Evolutionary conservation across 2,797 vertebrate genomes (phyloP), one percentile per base, ranked within the genome.

Genomic region (Sebastes umbrosus): DNA sequence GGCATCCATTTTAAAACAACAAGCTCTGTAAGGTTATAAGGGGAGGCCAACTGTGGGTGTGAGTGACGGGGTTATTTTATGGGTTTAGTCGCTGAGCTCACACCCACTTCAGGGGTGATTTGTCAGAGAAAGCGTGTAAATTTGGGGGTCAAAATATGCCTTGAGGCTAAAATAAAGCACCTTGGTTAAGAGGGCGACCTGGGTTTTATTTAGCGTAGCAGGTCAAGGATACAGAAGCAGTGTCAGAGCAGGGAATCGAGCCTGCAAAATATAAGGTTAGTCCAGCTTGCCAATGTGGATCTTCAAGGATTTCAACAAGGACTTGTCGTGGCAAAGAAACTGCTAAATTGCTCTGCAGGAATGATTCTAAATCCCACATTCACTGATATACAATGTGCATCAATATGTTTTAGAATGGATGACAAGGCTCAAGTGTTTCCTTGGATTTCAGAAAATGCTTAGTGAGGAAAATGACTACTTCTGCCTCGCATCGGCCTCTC

Each of bases 1-100:
- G 95, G 90, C 95, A 96, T 96, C 95, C 95, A 95, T 96, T 95
- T 94, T 95, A 94, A 95, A 94, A 95, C 91, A 92, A 87, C 89
- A 87, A 87, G 93, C 93, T 93, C 81, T 86, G 74, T 85, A 25
- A 82, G 89, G 88, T 91, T 93, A 93, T 79, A 39, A 39, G 36
- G 92, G 90, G 90, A 88, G 87, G 90, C 87, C 91, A 73, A 80
- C 83, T 87, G 76, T 86, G 89, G 87, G 86, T 91, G 90, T 91
- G 90, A 91, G 91, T 84, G 87, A 90, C 54, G 90, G 86, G 90
- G 92, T 95, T 94, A 93, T 92, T 92, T 88, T 1, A 93, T 93
- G 92, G 87, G 92, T 93, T 94, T 94, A 93, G 93, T 94, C n/a
- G 91, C 89, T 76, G 86, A 87, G 86, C 80, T 88, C 75, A 77